These are phyloP conservation scores for Rhagonycha lutea DNA, from an alignment of 2,888 invertebrate species.

Conservation along the genomic window DNA sequence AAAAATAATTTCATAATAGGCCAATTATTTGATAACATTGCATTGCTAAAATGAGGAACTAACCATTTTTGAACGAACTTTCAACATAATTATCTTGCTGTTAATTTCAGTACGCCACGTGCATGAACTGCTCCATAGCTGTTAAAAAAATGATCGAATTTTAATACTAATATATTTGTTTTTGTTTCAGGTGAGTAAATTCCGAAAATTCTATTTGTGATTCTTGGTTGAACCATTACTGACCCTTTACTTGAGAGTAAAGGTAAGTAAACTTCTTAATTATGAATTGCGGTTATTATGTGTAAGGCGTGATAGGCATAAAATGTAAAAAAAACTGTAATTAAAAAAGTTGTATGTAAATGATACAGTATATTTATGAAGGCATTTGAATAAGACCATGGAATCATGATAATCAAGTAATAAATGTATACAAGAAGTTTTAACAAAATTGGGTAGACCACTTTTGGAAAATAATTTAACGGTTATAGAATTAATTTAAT, in stretches of 20 bases:
- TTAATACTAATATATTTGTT: not conserved
- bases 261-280: not conserved
- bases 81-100: no score
- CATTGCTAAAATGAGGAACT: not conserved
- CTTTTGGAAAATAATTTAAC: not conserved
- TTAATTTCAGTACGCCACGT: not conserved
- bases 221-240: not conserved
- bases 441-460: not conserved
- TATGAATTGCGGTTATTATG: not conserved
- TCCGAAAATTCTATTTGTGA: not conserved
- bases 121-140: not conserved
- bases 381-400: not conserved
- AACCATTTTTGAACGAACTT: not conserved
- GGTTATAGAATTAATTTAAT: not conserved
- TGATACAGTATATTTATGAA: not conserved
- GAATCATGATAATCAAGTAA: not conserved
- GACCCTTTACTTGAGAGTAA: not conserved
- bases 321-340: not conserved
- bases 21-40: not conserved
- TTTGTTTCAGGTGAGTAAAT: slow-evolving; percentile 17
- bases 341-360: not conserved
- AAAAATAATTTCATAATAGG: not conserved
- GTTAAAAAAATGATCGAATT: not conserved
- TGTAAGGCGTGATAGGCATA: not conserved
- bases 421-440: not conserved